These are phyloP conservation scores for Sciurus vulgaris DNA, from an alignment of 2,797 vertebrate species.

Conservation along the genomic window DNA sequence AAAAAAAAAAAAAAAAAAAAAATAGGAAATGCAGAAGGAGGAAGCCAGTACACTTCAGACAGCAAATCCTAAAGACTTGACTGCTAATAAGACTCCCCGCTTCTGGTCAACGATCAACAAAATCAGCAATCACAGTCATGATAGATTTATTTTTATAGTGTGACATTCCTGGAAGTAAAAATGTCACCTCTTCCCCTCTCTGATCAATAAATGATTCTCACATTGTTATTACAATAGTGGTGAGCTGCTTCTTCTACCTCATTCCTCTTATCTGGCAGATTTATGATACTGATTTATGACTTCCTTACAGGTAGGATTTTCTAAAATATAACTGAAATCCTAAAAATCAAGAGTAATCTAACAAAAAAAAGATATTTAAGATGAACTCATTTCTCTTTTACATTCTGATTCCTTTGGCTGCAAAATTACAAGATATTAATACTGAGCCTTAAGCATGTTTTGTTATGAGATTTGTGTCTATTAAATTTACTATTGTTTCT, in stretches of 20 bases:
- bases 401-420: background rate
- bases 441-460: background rate
- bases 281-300: background rate
- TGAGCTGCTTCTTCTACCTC: background rate
- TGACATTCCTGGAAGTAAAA: background rate
- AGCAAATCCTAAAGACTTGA: background rate
- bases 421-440: background rate
- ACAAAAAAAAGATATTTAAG: background rate
- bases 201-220: background rate
- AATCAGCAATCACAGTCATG: background rate
- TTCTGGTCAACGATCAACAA: background rate
- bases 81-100: background rate
- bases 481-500: conserved; percentile 42
- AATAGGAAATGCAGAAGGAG: background rate
- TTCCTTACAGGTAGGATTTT: background rate
- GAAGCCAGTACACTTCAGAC: background rate
- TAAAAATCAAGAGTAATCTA: conserved; percentile 20
- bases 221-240: background rate
- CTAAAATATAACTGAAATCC: background rate
- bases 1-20: conserved; percentile 57
- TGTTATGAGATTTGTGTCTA: background rate
- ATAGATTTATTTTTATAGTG: background rate
- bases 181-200: background rate
- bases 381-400: background rate
- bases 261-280: background rate